A percentile compares a stretch with the other conserved stretches of the same genome.
Evolutionary conservation across 2,797 vertebrate species (phyloP).

Genomic region (Scarus forsteni): DNA sequence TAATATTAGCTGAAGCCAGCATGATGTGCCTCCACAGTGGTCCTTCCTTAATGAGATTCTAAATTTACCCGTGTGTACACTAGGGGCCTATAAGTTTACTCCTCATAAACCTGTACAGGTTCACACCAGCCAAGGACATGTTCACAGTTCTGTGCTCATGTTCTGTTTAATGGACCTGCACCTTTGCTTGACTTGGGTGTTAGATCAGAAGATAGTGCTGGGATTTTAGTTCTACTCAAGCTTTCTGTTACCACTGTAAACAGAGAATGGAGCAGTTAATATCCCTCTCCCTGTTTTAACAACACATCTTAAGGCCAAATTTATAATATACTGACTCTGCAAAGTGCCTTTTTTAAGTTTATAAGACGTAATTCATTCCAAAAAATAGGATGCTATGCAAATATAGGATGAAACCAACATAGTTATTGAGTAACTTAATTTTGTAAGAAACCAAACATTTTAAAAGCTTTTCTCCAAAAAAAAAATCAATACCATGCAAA

Average conservation of each 20-base stretch:
- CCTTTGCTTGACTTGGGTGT: conserved; percentile 26
- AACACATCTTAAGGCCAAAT: not conserved
- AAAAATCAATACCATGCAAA: no score
- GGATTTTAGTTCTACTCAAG: conserved; percentile 1
- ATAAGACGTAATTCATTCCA: not conserved
- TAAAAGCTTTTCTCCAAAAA: no score
- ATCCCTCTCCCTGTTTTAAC: not conserved
- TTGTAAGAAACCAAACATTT: no score
- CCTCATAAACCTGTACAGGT: conserved; percentile 48
- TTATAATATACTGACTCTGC: not conserved
- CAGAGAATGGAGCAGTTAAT: not conserved
- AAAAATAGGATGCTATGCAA: no score
- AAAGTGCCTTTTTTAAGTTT: not conserved
- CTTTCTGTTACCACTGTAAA: conserved; percentile 6
- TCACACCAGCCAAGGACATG: conserved; percentile 44
- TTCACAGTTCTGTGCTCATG: conserved; percentile 46
- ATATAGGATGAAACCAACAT: no score
- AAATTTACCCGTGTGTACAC: conserved; percentile 51
- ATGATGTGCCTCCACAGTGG: conserved; percentile 10
- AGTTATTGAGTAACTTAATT: no score
- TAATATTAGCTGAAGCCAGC: conserved; percentile 5
- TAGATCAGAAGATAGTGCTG: conserved; percentile 20
- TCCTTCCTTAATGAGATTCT: conserved; percentile 48
- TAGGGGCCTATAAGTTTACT: conserved; percentile 55
- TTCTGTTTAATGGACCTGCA: conserved; percentile 45